Base-by-base conservation (phyloP, 1,140 invertebrate species). In the Lordiphosa clarofinis region DNA sequence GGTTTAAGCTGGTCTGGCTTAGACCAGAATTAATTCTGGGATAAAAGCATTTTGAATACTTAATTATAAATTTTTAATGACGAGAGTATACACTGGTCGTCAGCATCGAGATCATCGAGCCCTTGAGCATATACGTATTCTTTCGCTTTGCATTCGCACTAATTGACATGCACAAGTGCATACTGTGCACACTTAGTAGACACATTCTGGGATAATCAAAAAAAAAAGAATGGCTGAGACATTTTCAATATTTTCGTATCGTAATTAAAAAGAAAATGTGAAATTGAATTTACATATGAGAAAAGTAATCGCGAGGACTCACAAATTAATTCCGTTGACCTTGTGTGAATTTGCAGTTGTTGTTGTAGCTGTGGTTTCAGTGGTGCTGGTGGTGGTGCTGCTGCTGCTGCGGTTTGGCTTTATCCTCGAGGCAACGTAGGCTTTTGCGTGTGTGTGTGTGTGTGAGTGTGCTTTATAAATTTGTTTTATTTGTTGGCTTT, bases 251-350 rank as follows among this genome's bases (percentile, higher is more conserved):
- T 19, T 49, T 50, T 62, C 3, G 46, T 42, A 35, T n/a, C 15
- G 24, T 9, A 56, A 64, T 68, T 58, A 64, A 54, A 54, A 50
- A 37, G 46, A 59, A 50, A 56, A 62, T 24, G 40, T 4, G 2
- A 49, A 55, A 15, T 49, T 43, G 8, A 13, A 21, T 57, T 13
- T 40, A 53, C 8, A 36, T 21, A 38, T 5, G 7, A 31, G 28
- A 31, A 28, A 5, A 31, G 28, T 31, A 31, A 35, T 44, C 39
- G 15, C 11, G 36, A 55, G 37, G 42, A 84, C 78, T 84, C 84
- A 84, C 78, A 84, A 84, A 84, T 84, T 84, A 73, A 86, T 78
- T 84, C 79, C 79, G 78, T 78, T 86, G 78, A 84, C 78, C 79
- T 84, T 84, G 78, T 58, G 60, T 73, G 73, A 84, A 84, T 78